A percentile compares a stretch with the other conserved stretches of the same genome.
These are phyloP conservation scores for Drosophila kurseongensis DNA, from an alignment of 1,140 invertebrate species.

Conservation along the genomic window DNA sequence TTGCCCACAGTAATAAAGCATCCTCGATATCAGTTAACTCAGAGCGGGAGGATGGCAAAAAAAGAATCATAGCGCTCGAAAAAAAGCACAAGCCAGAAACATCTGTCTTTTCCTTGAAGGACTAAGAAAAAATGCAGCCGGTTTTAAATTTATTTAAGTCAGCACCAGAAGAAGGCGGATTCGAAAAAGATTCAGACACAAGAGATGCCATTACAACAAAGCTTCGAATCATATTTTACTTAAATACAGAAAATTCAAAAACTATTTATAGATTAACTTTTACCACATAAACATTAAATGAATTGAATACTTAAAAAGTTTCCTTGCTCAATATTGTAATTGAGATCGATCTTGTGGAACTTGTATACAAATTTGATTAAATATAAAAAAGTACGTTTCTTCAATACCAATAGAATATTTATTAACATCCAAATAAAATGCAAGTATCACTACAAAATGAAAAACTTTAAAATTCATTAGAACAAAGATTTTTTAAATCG, in stretches of 20 bases:
- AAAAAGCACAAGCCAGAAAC: constrained; percentile 48
- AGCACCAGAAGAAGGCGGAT: constrained; percentile 3
- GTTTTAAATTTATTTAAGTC: constrained; percentile 67
- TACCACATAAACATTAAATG: too few species aligned
- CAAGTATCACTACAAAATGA: too few species aligned
- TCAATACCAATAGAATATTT: too few species aligned
- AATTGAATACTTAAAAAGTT: too few species aligned
- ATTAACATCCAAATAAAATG: too few species aligned
- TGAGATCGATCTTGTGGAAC: too few species aligned
- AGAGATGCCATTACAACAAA: neutral
- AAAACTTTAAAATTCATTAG: too few species aligned
- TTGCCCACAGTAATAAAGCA: constrained; percentile 31
- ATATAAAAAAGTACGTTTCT: neutral
- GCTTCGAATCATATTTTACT: neutral
- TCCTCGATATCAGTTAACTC: constrained; percentile 75
- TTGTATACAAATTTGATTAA: neutral
- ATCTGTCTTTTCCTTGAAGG: constrained; percentile 51
- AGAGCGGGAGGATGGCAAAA: constrained; percentile 35
- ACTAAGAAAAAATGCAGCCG: constrained; percentile 44
- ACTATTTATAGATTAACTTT: too few species aligned
- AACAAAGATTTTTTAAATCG: too few species aligned
- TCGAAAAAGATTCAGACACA: neutral
- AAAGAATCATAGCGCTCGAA: constrained; percentile 48
- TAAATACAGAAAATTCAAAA: too few species aligned
- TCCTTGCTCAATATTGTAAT: too few species aligned